Base-by-base conservation (phyloP, 2,888 invertebrate genomes). In the Nineta flava region DNA sequence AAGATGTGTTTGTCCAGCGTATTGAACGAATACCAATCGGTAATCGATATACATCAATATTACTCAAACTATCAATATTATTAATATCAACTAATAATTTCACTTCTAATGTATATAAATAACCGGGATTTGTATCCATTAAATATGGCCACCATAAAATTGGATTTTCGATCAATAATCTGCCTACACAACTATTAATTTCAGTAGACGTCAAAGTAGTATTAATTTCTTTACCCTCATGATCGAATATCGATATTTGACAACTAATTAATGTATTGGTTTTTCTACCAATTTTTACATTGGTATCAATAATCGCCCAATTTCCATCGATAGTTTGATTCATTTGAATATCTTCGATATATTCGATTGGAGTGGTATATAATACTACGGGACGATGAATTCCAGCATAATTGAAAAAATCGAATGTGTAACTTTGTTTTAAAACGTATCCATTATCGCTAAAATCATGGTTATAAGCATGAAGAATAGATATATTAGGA, bases 391-490 rank as follows among this genome's bases (percentile, higher is more conserved):
- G 80, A 47, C 97, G 79, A 64, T 97, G 92, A 53, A 97, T 94
- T 7, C 97, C 97, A 13, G 96, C 97, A 65, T 96, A 97, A 67
- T 97, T 96, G 71, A 93, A 96, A 69, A 97, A 97, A 65, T 97
- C 97, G 64, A 97, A 95, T 17, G 86, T 82, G 60, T 91, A 88
- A 5, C 76, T 72, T 63, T 94, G 93, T 15, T 81, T 66, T 55
- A 81, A 74, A 55, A 69, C 66, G 57, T 79, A 61, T 59, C 83
- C 69, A 58, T 66, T 61, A 69, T 84, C 75, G 65, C 82, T 70
- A 70, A 65, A 62, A 53, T 17, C 6, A 3, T 10, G 3, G n/a
- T 16, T 26, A 17, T 19, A 5, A 19, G 2, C 19, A 19, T 19
- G n/a, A n/a, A n/a, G n/a, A n/a, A n/a, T n/a, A n/a, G n/a, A n/a